phyloP scores from a whole-genome alignment of 2,113 vertebrate genomes.

The Paratilapia polleni region DNA sequence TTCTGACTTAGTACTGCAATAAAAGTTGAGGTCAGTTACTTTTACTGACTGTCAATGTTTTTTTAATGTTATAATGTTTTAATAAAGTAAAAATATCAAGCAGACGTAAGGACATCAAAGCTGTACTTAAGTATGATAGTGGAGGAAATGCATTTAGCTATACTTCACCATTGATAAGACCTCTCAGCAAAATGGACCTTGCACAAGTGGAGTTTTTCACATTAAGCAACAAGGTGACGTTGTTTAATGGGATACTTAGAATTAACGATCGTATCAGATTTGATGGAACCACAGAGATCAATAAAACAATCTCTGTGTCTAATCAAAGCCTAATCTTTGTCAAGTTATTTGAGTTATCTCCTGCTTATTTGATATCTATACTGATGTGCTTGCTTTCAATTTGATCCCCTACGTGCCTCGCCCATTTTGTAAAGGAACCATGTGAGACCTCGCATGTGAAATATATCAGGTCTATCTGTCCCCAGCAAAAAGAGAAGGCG shows the following conservation, averaged over 20 bases:
- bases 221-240: conserved; percentile 30
- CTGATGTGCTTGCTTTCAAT: conserved; percentile 45
- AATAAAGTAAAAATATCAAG: neutral
- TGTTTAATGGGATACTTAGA: conserved; percentile 40
- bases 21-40: neutral
- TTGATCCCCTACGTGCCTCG: conserved; percentile 49
- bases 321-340: conserved; percentile 61
- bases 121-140: neutral
- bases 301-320: conserved; percentile 56
- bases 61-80: neutral
- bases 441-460: conserved; percentile 25
- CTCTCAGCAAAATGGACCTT: conserved; percentile 1
- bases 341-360: conserved; percentile 51
- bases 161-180: neutral
- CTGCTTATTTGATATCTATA: conserved; percentile 54
- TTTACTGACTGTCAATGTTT: neutral
- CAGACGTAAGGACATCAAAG: neutral
- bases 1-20: accelerated
- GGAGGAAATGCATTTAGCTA: neutral
- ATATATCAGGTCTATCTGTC: conserved; percentile 50
- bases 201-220: conserved; percentile 2
- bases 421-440: conserved; percentile 40
- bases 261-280: conserved; percentile 52
- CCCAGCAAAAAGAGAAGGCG: conserved; percentile 22
- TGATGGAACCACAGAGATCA: conserved; percentile 45